Conservation (phyloP, 1,140 invertebrate genomes). For the Danaus melanippus region DNA sequence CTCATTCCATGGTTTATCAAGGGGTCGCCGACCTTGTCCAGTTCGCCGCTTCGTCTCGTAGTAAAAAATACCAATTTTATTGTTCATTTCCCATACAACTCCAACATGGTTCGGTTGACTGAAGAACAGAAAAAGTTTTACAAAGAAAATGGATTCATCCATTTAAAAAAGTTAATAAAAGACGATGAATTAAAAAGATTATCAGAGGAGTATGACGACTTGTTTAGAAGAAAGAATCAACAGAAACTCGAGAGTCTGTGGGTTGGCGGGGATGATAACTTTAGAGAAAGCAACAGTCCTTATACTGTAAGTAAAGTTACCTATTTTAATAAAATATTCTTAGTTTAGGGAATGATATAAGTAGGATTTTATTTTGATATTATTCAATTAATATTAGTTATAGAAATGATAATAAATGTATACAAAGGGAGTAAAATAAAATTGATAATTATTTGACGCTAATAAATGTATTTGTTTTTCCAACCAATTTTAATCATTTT, state of each 20-base stretch:
- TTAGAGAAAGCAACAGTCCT: conserved; percentile 32
- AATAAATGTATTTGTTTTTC: too few relatives aligned
- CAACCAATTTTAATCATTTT: conserved; percentile 11
- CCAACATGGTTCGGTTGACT: conserved; percentile 27
- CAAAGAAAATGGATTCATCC: conserved; percentile 46
- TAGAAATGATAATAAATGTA: too few relatives aligned
- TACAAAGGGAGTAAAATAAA: too few relatives aligned
- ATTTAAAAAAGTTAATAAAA: conserved; percentile 35
- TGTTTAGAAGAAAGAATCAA: conserved; percentile 49
- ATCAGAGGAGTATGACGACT: conserved; percentile 38
- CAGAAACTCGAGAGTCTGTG: conserved; percentile 48
- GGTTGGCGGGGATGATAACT: conserved; percentile 46
- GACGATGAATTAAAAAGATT: conserved; percentile 30
- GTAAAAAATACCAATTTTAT: too few relatives aligned
- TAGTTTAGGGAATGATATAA: background rate
- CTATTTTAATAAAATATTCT: conserved; percentile 1
- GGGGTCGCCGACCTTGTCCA: too few relatives aligned
- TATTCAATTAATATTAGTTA: too few relatives aligned
- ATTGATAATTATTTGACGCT: too few relatives aligned
- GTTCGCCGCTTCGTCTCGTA: too few relatives aligned
- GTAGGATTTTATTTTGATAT: background rate
- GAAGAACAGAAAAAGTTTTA: conserved; percentile 45
- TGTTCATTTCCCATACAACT: background rate
- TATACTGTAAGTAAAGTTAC: conserved; percentile 35
- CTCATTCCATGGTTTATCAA: too few relatives aligned